Percentiles rank a stretch among this genome's conserved stretches.
These are phyloP conservation scores for Drosophila erecta DNA, from an alignment of 1,140 invertebrate species.

Conservation along the genomic window DNA sequence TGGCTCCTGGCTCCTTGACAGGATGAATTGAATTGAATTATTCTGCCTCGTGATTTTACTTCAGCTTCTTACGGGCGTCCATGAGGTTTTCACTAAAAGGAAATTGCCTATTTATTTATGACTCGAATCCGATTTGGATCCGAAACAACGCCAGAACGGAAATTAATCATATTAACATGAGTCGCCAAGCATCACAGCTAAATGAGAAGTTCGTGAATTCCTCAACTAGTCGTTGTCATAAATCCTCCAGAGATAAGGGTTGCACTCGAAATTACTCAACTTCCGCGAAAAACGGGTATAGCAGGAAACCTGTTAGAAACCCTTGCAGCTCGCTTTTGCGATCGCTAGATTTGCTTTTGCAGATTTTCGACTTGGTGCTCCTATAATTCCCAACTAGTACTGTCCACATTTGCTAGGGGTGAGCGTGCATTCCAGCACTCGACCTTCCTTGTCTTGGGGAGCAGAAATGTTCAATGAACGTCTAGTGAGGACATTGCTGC, in stretches of 20 bases:
- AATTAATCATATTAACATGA: conserved; percentile 59
- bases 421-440: conserved; percentile 14
- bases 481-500: conserved; percentile 77
- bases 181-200: conserved; percentile 5
- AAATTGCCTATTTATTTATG: conserved; percentile 73
- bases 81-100: conserved; percentile 38
- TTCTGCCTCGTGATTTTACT: conserved; percentile 61
- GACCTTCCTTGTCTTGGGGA: conserved; percentile 77
- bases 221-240: conserved; percentile 14
- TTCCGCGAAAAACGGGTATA: conserved; percentile 2
- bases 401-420: neutral
- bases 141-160: conserved; percentile 23
- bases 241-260: conserved; percentile 29
- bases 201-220: conserved; percentile 8
- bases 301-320: conserved; percentile 16
- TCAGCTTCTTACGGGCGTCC: neutral
- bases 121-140: conserved; percentile 42
- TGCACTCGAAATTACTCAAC: conserved; percentile 5
- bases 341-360: conserved; percentile 19
- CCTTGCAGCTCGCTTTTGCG: conserved; percentile 17
- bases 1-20: conserved; percentile 44
- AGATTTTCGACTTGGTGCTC: conserved; percentile 3
- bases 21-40: conserved; percentile 62
- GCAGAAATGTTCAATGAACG: conserved; percentile 80
- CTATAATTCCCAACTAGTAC: conserved; percentile 65